Base-by-base conservation (phyloP, 2,797 vertebrate genomes). In the Neosalanx taihuensis region DNA sequence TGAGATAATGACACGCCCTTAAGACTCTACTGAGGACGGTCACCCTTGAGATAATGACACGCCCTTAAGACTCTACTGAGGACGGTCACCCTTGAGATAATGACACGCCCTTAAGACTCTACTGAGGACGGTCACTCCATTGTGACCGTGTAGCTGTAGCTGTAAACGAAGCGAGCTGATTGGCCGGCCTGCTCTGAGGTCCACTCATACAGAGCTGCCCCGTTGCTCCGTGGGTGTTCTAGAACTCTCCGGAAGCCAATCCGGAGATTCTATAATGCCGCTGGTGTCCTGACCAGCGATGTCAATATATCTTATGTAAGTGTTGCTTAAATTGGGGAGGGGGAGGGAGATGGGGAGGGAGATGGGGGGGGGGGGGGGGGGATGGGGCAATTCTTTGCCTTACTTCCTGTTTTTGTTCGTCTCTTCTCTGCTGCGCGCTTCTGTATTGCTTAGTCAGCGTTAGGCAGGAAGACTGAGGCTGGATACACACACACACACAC, bases 291-390 rank as follows among this genome's bases (percentile, higher is more conserved):
- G 75, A 62, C 78, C 77, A 15, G 73, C 46, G 72, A 72, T 85
- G 81, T 87, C 86, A 84, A 85, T 82, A 77, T 89, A 88, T 86
- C 75, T 90, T 91, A 84, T 81, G 70, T 86, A 90, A 90, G 78
- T 71, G 35, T 79, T 74, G 81, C 84, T 89, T 87, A 41, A 41
- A 88, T 83, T 73, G 82, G 84, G 84, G 62, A 41, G 64, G 65
- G 67, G 9, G 64, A 0, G 18, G 15, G 18, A 1, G 23, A 30
- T 33, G 12, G 64, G 64, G 3, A 3, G 41, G 59, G 30, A 46
- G 60, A 15, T 37, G 37, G 72, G 69, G 70, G 69, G 77, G 77
- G 80, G 61, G 72, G 9, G 65, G 68, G 49, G 74, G 65, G 70
- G 74, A 70, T 41, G 69, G 78, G 84, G 81, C 83, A 74, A 69